Base-by-base conservation (phyloP, 2,888 invertebrate genomes). In the Glaucopsyche alexis region DNA sequence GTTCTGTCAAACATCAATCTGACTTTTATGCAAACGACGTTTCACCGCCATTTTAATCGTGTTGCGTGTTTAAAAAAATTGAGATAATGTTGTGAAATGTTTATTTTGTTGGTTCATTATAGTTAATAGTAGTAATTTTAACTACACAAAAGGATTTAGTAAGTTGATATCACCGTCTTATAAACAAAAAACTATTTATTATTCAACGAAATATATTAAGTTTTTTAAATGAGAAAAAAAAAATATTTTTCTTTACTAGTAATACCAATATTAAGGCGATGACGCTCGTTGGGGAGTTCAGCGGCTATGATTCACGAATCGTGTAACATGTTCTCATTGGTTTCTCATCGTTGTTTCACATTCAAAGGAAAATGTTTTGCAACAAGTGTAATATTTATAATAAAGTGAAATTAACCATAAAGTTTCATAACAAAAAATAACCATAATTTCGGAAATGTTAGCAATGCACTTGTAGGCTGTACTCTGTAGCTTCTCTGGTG, bases 1-100 rank as follows among this genome's bases (percentile, higher is more conserved):
- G 87, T 86, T 79, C 78, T 80, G 80, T 76, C 76, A 77, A 74
- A 72, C 70, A 45, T 73, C 76, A 60, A 52, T 73, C 77, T 75
- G 73, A 66, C 76, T 89, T 87, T 85, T 87, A 87, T 84, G 79
- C 80, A 79, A 78, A 76, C 74, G 74, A 78, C 79, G 47, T 75
- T 75, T 75, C 55, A 45, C 79, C 86, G 86, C 87, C 89, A 90
- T 90, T 76, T 88, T 89, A 78, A 74, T 77, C 76, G 76, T 69
- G 66, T 79, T 83, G 84, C 83, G 87, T 83, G 84, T 79, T 81
- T 69, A 74, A 8, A 0, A 45, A 67, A 40, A 76, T 5, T 16
- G 13, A 50, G 42, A 16, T 47, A 6, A 16, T 69, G 1, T 69
- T 29, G 9, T 47, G 47, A 69, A 69, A 47, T 45, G n/a, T 16